These are phyloP conservation scores for Pangasius macronema DNA, from an alignment of 2,797 vertebrate species.

Conservation along the genomic window DNA sequence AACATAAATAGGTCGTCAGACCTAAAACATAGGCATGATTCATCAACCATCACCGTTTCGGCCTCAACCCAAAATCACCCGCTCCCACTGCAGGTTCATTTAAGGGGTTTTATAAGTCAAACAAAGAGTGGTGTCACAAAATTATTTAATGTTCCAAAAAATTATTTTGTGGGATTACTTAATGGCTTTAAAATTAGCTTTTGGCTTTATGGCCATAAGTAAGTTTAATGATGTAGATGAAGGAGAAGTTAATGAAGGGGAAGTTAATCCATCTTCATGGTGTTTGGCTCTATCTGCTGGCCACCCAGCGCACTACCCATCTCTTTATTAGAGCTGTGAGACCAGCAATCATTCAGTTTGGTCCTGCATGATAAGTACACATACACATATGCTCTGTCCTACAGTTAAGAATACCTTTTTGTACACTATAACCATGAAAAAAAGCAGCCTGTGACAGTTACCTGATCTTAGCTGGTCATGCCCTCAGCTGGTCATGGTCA, in stretches of 20 bases:
- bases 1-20: neutral
- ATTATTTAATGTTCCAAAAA: neutral
- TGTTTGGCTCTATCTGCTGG: constrained; percentile 48
- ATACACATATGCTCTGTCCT: neutral
- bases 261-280: neutral
- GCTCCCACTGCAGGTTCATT: neutral
- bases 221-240: neutral
- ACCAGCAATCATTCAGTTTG: neutral
- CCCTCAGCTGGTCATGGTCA: neutral
- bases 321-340: neutral
- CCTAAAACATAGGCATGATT: neutral
- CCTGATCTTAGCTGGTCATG: neutral
- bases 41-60: constrained; percentile 3
- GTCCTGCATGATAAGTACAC: neutral
- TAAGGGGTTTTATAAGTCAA: neutral
- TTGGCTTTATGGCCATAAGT: neutral
- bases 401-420: neutral
- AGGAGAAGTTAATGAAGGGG: neutral
- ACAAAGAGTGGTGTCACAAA: neutral
- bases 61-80: neutral
- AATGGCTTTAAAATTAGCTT: neutral
- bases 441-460: neutral
- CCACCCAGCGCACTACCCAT: neutral
- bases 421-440: neutral
- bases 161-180: neutral